Percentiles rank a stretch among this genome's conserved stretches.
Conservation (phyloP, 2,113 vertebrate species). For the Tragulus kanchil region DNA sequence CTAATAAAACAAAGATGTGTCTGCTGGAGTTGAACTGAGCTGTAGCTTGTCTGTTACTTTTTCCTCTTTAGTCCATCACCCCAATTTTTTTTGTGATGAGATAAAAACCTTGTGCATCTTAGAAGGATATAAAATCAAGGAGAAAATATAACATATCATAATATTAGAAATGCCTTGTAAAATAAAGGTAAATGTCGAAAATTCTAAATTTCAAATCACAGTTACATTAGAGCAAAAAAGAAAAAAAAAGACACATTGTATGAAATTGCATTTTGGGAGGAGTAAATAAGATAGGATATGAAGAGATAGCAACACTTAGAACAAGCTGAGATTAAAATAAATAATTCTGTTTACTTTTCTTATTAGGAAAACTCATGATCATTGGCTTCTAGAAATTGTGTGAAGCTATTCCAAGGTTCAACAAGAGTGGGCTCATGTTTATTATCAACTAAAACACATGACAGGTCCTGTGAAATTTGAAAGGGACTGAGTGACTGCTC, state of each 20-base stretch:
- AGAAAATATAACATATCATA: background rate
- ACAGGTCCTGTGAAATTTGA: no score
- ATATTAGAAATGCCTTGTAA: constrained; percentile 49
- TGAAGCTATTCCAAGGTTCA: background rate
- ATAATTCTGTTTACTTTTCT: background rate
- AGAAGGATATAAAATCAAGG: constrained; percentile 61
- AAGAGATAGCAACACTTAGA: background rate
- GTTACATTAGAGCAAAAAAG: background rate
- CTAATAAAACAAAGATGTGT: no score
- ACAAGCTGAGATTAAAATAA: background rate
- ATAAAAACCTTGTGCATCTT: background rate
- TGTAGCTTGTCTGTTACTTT: no score
- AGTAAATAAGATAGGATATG: background rate
- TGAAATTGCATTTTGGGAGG: background rate
- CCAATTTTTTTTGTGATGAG: no score
- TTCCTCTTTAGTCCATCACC: no score
- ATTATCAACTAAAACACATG: no score
- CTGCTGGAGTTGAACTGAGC: no score
- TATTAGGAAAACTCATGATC: background rate
- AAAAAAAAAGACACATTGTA: background rate
- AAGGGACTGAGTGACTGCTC: background rate
- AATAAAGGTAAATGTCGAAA: constrained; percentile 48
- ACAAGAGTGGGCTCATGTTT: background rate
- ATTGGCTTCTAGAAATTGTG: background rate
- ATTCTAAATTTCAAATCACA: constrained; percentile 43